Conservation (phyloP, 1,140 invertebrate species). For the Oppia nitens region DNA sequence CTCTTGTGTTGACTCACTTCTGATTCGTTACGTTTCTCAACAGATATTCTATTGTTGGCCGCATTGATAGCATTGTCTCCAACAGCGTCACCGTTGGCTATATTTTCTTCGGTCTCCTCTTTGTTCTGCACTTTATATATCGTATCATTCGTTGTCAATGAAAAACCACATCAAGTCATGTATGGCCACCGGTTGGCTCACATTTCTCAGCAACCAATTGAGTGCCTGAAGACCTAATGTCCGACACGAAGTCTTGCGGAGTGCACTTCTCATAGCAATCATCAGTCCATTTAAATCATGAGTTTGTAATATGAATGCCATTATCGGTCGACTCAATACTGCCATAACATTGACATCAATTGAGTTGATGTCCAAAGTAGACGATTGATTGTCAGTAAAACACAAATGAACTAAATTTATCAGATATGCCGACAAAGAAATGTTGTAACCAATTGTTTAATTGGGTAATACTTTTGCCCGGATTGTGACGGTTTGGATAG, state of each 20-base stretch:
- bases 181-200: constrained; percentile 70
- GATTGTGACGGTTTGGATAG: not conserved
- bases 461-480: not conserved
- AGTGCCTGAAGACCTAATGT: constrained; percentile 72
- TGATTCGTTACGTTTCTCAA: constrained; percentile 19
- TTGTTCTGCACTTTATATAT: not conserved
- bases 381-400: not conserved
- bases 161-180: constrained; percentile 92
- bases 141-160: constrained; percentile 33
- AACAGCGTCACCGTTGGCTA: not conserved
- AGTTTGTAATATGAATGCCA: constrained; percentile 64
- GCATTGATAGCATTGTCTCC: not conserved
- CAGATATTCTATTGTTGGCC: not conserved
- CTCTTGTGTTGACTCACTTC: constrained; percentile 4
- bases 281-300: constrained; percentile 63
- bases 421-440: constrained; percentile 53
- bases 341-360: too few species aligned
- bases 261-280: constrained; percentile 60
- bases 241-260: constrained; percentile 63
- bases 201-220: constrained; percentile 81
- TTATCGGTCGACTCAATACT: constrained; percentile 36
- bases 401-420: constrained; percentile 26
- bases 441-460: constrained; percentile 42
- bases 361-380: constrained; percentile 19
- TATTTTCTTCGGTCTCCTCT: not conserved